Conservation (phyloP, 1,140 invertebrate genomes). For the Bombus sibiricus region DNA sequence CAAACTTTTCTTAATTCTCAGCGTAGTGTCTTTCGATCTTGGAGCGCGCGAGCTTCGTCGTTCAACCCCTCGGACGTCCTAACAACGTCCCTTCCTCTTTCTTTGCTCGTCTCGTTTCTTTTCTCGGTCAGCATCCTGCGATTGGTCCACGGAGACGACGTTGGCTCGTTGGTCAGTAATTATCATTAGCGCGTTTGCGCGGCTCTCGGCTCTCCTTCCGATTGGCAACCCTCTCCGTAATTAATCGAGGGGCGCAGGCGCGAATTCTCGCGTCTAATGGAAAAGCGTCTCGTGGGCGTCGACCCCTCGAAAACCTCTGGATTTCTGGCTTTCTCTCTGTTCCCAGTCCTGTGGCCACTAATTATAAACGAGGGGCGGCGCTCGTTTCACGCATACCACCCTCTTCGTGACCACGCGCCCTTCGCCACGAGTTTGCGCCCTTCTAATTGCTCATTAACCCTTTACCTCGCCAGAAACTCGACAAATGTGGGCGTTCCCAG, state of each 20-base stretch:
- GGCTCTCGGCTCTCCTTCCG: conserved; percentile 57
- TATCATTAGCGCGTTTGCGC: conserved; percentile 79
- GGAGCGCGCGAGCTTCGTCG: background rate
- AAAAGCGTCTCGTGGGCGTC: conserved; percentile 41
- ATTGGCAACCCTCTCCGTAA: conserved; percentile 76
- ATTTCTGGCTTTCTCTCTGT: conserved; percentile 34
- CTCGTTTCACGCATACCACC: background rate
- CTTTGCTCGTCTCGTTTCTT: background rate
- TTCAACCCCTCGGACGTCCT: background rate
- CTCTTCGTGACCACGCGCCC: background rate
- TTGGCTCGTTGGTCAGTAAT: conserved; percentile 74
- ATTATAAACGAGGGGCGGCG: conserved; percentile 44
- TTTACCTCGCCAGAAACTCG: conserved; percentile 31
- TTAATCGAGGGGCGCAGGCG: conserved; percentile 73
- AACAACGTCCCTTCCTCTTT: background rate
- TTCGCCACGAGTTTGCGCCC: conserved; percentile 61
- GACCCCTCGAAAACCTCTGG: conserved; percentile 12
- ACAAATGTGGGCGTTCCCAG: background rate
- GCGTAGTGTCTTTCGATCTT: background rate
- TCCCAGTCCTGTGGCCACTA: background rate
- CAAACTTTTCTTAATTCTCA: background rate
- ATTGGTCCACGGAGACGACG: conserved; percentile 61
- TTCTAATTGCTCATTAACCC: conserved; percentile 76
- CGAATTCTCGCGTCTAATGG: conserved; percentile 67
- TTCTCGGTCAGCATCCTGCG: conserved; percentile 23